Percentiles rank a stretch among this genome's conserved stretches.
Evolutionary conservation across 2,113 vertebrate genomes (phyloP).

Genomic region (Pagrus major): DNA sequence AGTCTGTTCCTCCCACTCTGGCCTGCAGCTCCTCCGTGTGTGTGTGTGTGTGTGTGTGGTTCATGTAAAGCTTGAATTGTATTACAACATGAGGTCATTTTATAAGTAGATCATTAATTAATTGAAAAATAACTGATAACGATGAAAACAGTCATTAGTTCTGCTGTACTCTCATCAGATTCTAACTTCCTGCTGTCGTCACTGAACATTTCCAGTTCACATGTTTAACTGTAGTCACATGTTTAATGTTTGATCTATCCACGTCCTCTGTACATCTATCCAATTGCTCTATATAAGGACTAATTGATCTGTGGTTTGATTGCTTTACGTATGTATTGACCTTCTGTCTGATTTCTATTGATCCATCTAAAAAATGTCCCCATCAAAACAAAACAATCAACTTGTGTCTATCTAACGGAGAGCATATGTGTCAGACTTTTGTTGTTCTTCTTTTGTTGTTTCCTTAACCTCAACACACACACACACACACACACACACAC

Average conservation of each 20-base stretch:
- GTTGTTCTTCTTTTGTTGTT: background rate
- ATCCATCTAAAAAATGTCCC: background rate
- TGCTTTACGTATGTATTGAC: background rate
- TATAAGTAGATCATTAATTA: constrained; percentile 19
- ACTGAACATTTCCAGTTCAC: background rate
- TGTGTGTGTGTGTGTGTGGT: constrained; percentile 2
- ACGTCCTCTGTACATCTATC: no score
- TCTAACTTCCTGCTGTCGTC: background rate
- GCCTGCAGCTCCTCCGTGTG: constrained; percentile 40
- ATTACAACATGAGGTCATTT: constrained; percentile 42
- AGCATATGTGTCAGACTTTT: background rate
- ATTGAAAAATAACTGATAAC: constrained; percentile 31
- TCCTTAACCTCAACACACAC: constrained; percentile 4
- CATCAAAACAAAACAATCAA: background rate
- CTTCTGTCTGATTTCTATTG: background rate
- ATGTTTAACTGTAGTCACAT: no score
- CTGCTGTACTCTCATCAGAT: background rate
- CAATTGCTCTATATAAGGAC: no score
- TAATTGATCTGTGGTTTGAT: background rate
- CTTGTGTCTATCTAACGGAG: background rate
- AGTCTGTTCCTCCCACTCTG: constrained; percentile 38
- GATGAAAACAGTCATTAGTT: constrained; percentile 10
- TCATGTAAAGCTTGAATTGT: background rate
- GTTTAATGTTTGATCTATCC: no score
- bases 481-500: constrained; percentile 20